phyloP scores from a whole-genome alignment of 2,888 invertebrate species.

The Pyrrhosoma nymphula region DNA sequence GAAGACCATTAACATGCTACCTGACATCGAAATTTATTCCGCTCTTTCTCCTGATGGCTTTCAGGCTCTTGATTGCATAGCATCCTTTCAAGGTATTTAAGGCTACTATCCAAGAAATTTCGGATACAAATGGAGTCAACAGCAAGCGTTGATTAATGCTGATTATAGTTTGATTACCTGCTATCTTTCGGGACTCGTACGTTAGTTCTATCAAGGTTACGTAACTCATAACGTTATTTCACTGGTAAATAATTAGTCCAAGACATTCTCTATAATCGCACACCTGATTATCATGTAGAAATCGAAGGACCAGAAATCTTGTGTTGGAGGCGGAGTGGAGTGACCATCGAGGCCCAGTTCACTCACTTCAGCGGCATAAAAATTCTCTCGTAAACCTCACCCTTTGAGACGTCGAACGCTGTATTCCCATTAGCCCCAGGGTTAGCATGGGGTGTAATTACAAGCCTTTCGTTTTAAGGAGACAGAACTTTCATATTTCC shows the following conservation, averaged over 20 bases:
- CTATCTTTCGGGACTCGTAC: neutral
- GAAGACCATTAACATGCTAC: no score
- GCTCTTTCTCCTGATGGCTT: no score
- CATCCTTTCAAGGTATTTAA: neutral
- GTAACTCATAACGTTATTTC: neutral
- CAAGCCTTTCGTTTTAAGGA: neutral
- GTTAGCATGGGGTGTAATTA: neutral
- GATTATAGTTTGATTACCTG: neutral
- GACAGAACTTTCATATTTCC: neutral
- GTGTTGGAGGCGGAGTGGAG: neutral
- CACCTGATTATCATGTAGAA: neutral
- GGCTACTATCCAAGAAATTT: neutral
- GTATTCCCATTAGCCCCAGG: neutral
- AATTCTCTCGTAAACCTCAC: neutral
- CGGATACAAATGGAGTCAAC: neutral
- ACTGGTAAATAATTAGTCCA: neutral
- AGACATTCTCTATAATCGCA: neutral
- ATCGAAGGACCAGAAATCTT: neutral
- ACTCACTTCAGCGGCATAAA: neutral
- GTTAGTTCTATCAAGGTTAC: neutral
- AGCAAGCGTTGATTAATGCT: neutral
- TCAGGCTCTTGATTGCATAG: neutral
- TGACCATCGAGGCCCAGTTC: neutral
- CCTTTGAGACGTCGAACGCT: neutral
- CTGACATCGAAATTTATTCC: no score